phyloP scores from a whole-genome alignment of 2,797 vertebrate species.

The Lemur catta region DNA sequence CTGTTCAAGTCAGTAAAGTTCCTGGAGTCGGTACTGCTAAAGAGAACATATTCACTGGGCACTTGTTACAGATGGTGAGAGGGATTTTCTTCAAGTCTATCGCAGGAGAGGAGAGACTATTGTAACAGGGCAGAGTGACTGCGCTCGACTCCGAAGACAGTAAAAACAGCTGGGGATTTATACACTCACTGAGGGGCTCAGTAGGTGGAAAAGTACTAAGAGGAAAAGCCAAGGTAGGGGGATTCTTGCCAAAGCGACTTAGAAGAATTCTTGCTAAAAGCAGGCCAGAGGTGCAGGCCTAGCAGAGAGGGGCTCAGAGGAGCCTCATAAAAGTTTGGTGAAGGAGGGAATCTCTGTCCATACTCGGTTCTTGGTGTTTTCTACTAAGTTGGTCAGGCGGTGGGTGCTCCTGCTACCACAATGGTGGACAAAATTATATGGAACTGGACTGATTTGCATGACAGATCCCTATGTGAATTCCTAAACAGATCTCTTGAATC shows the following conservation, averaged over 20 bases:
- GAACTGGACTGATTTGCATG: not conserved
- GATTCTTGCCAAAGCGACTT: not conserved
- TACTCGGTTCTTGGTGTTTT: not conserved
- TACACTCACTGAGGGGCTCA: not conserved
- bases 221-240: not conserved
- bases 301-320: too few relatives aligned
- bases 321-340: not conserved
- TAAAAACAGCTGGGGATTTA: not conserved
- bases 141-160: not conserved
- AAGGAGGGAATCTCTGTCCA: not conserved
- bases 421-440: not conserved
- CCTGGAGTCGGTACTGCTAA: not conserved
- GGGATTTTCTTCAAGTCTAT: not conserved
- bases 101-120: not conserved
- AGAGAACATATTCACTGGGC: not conserved
- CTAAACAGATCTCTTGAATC: not conserved
- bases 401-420: not conserved
- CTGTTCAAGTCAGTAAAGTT: not conserved
- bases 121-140: not conserved
- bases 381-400: not conserved
- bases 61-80: not conserved
- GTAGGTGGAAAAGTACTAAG: not conserved
- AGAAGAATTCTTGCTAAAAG: not conserved
- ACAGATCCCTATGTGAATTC: not conserved
- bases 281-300: not conserved